Evolutionary conservation across 2,113 vertebrate species (phyloP).

Genomic region (Scomber scombrus): DNA sequence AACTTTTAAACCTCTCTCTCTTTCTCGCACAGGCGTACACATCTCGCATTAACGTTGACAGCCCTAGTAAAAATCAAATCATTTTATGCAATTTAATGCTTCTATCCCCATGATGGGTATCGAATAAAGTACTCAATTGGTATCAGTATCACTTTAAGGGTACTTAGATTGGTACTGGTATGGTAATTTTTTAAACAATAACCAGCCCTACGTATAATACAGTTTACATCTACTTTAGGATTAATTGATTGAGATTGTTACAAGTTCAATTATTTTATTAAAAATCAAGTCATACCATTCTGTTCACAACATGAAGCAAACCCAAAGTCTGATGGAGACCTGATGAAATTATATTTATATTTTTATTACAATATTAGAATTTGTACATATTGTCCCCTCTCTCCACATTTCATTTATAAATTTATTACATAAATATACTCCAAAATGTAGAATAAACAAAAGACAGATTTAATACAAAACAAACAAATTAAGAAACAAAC

Average conservation of each 20-base stretch:
- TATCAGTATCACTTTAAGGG: too few relatives aligned
- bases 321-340: conserved; percentile 9
- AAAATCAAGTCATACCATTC: not conserved
- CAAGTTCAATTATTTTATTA: not conserved
- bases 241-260: not conserved
- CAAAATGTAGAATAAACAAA: conserved; percentile 64
- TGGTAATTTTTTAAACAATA: too few relatives aligned
- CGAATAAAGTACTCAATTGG: too few relatives aligned
- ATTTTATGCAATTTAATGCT: too few relatives aligned
- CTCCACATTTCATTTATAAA: conserved; percentile 60
- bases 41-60: too few relatives aligned
- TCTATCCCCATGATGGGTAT: too few relatives aligned
- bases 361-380: conserved; percentile 80
- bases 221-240: not conserved
- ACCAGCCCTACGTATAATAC: too few relatives aligned
- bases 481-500: conserved; percentile 44
- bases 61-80: too few relatives aligned
- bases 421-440: conserved; percentile 76
- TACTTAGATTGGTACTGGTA: too few relatives aligned
- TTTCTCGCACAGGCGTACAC: too few relatives aligned
- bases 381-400: conserved; percentile 58
- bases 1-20: too few relatives aligned
- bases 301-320: conserved; percentile 10
- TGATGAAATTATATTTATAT: conserved; percentile 48
- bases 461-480: conserved; percentile 63